Evolutionary conservation across 2,888 invertebrate species (phyloP), one percentile per base, ranked within the genome.

Genomic region (Oxyteleia sp.): DNA sequence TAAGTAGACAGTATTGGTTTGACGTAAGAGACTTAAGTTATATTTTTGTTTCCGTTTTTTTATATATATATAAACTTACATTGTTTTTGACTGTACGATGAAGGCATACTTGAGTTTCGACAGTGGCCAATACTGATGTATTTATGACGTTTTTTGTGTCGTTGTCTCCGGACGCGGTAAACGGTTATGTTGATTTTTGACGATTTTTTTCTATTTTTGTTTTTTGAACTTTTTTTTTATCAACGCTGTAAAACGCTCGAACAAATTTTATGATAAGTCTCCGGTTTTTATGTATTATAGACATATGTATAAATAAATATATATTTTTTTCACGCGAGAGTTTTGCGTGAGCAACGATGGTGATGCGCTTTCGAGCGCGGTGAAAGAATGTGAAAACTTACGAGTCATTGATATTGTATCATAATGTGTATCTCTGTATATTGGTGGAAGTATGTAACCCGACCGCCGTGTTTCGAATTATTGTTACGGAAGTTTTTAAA

Each of bases 401-500:
- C 47, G 78, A 82, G 66, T 78, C 78, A 78, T 68, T 76, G 76
- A 76, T 82, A 82, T 78, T 82, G 82, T 78, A 82, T 78, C 51
- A 76, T 82, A 76, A 71, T 72, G 82, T 72, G 82, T 78, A 82
- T 72, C 82, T 82, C 76, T 76, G 82, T 82, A 82, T 64, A 82
- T 76, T 72, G 76, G 82, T 72, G 72, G 61, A 78, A 71, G 53
- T 20, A 63, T 55, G 59, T 82, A 69, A 82, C 64, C 74, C 35
- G 47, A 75, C 69, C 68, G 69, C 75, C 82, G 53, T 76, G 69
- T 71, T 82, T 71, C 26, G 43, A 82, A 69, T 76, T 59, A 61
- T 79, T 74, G 76, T 83, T 83, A 83, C 82, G 61, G 72, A 78
- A 83, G 72, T 83, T 78, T 78, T 78, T 43, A 72, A 66, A 74